A percentile compares a stretch with the other conserved stretches of the same genome.
These are phyloP conservation scores for Pseudomyrmex dendroicus DNA, from an alignment of 1,140 invertebrate species.

Conservation along the genomic window DNA sequence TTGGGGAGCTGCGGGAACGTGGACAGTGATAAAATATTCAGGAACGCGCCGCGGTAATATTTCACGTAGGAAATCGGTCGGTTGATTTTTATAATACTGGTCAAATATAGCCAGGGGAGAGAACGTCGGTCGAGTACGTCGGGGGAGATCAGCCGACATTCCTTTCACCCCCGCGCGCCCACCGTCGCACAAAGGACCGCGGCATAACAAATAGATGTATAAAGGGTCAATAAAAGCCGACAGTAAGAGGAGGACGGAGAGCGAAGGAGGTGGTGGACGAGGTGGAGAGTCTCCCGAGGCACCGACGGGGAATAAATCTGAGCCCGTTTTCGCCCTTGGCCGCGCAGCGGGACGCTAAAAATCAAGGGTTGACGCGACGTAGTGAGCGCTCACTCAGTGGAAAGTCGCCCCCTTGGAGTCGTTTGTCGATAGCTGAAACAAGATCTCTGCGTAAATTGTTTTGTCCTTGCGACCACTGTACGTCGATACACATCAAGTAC, in stretches of 20 bases:
- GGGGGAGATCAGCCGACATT: slow-evolving; percentile 71
- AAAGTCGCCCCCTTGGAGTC: slow-evolving; percentile 18
- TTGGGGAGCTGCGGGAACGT: slow-evolving; percentile 68
- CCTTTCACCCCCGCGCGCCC: slow-evolving; percentile 75
- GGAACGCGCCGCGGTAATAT: slow-evolving; percentile 83
- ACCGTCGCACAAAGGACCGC: slow-evolving; percentile 82
- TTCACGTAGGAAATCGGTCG: slow-evolving; percentile 85
- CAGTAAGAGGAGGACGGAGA: slow-evolving; percentile 73
- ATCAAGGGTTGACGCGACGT: slow-evolving; percentile 79
- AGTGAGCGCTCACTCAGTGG: slow-evolving; percentile 67
- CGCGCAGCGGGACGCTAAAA: slow-evolving; percentile 77
- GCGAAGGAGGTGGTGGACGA: slow-evolving; percentile 67
- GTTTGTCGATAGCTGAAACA: slow-evolving; percentile 48
- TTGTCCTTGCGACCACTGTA: slow-evolving; percentile 18
- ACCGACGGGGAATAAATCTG: slow-evolving; percentile 82
- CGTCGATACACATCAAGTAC: not conserved
- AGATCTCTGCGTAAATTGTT: slow-evolving; percentile 39
- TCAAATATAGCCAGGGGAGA: slow-evolving; percentile 85
- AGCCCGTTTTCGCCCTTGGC: slow-evolving; percentile 78
- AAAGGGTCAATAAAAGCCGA: slow-evolving; percentile 85
- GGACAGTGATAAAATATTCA: slow-evolving; percentile 86
- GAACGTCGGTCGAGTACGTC: slow-evolving; percentile 71
- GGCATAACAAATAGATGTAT: slow-evolving; percentile 86
- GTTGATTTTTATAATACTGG: slow-evolving; percentile 86
- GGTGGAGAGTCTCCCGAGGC: slow-evolving; percentile 79